Evolutionary conservation across 2,888 invertebrate species (phyloP), one percentile per base, ranked within the genome.

Genomic region (Mimachlamys varia): DNA sequence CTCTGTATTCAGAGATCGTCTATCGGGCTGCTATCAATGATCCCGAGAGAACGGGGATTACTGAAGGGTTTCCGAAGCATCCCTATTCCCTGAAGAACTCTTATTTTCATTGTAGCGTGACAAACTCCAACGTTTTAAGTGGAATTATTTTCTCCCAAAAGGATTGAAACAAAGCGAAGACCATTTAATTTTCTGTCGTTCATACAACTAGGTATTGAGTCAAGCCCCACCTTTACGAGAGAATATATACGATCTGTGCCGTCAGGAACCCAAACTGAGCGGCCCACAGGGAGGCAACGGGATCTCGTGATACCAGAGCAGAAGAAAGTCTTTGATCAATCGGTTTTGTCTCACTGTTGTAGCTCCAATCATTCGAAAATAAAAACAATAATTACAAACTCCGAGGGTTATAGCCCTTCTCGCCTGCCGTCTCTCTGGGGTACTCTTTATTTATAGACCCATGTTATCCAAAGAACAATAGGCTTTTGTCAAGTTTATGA

Each of bases 111-210:
- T 50, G 49, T 50, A 27, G 88, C 88, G 88, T 88, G 88, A 88
- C 88, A 88, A 88, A 49, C 49, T 27, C 53, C n/a, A 38, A 27
- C 53, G 88, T 88, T 88, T 88, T 88, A 88, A 53, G 88, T 88
- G 50, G 53, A 88, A 88, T 88, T 88, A 88, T 88, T 88, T 88
- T 27, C 88, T 88, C 53, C 88, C 88, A 53, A 49, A 49, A 53
- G 88, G 49, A 88, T 76, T 76, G 76, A 76, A 76, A 76, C 76
- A 76, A 76, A 76, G 76, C 13, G 76, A 76, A 76, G 33, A 76
- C 76, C 76, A 76, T 76, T 76, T 76, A 76, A 76, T 76, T 76
- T 76, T 76, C 76, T 76, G 76, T 76, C 76, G 76, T 76, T 76
- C 76, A 33, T 76, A 76, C 76, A 76, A 76, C 76, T 76, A 76